Evolutionary conservation across 2,113 vertebrate genomes (phyloP).

Genomic region (Periophthalmodon schlosseri): DNA sequence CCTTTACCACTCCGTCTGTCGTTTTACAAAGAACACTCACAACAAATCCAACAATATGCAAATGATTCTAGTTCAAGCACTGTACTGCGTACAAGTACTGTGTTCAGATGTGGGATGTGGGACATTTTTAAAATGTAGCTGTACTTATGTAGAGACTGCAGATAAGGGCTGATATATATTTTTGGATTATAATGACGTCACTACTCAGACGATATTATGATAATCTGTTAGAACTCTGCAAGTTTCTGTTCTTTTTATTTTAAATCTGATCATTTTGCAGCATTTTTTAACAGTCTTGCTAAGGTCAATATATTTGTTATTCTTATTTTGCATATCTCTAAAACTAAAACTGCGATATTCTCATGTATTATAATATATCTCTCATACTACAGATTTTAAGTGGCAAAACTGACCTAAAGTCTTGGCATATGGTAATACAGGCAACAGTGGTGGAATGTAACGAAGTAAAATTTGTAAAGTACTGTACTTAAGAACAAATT

Average conservation of each 20-base stretch:
- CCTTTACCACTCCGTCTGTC: background rate
- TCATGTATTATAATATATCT: no score
- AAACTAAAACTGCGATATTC: background rate
- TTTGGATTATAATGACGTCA: no score
- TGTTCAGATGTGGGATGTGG: background rate
- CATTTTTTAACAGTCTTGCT: background rate
- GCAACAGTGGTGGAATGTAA: no score
- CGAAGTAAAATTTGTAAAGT: no score
- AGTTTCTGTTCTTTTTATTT: background rate
- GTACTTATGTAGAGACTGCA: background rate
- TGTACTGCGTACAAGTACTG: background rate
- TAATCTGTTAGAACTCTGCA: no score
- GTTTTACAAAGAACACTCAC: background rate
- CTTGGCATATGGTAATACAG: no score
- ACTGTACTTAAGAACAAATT: no score
- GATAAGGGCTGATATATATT: no score
- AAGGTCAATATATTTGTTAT: no score
- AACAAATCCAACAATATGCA: background rate
- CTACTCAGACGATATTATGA: no score
- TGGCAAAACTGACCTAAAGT: no score
- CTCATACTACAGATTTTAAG: no score
- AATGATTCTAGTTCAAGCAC: background rate
- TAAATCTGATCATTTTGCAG: background rate
- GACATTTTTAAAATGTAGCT: background rate
- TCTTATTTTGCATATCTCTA: background rate